Conservation (phyloP, 2,888 invertebrate species). For the Cyrtodaria siliqua region DNA sequence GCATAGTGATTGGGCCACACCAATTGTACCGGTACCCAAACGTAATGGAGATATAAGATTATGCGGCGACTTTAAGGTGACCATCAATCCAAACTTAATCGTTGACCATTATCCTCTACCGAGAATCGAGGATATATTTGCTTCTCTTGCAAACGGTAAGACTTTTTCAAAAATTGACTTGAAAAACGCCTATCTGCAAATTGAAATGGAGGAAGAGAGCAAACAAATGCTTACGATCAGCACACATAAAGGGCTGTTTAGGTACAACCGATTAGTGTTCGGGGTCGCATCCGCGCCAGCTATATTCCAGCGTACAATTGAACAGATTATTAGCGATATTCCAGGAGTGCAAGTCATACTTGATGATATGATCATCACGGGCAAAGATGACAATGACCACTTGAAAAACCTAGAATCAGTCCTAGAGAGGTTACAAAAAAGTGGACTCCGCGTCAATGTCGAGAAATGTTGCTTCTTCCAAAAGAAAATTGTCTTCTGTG, state of each 20-base stretch:
- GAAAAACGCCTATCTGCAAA: slow-evolving; percentile 61
- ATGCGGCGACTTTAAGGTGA: slow-evolving; percentile 71
- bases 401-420: slow-evolving; percentile 25
- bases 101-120: slow-evolving; percentile 75
- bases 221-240: slow-evolving; percentile 59
- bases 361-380: slow-evolving; percentile 39
- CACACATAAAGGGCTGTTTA: slow-evolving; percentile 65
- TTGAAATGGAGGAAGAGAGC: slow-evolving; percentile 35
- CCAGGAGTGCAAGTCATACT: slow-evolving; percentile 28
- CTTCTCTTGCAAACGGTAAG: slow-evolving; percentile 36
- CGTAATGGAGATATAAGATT: slow-evolving; percentile 48
- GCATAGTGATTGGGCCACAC: slow-evolving; percentile 62
- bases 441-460: slow-evolving; percentile 22
- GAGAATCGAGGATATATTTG: slow-evolving; percentile 69
- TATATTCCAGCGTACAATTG: slow-evolving; percentile 65
- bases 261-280: slow-evolving; percentile 61
- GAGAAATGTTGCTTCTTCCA: slow-evolving; percentile 32
- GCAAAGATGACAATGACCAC: slow-evolving; percentile 21
- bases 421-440: slow-evolving; percentile 11
- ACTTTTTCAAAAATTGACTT: slow-evolving; percentile 70
- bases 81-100: slow-evolving; percentile 69
- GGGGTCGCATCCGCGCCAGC: slow-evolving; percentile 64
- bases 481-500: slow-evolving; percentile 24
- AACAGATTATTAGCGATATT: slow-evolving; percentile 62
- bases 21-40: slow-evolving; percentile 66